Base-by-base conservation (phyloP, 2,888 invertebrate species). In the Heliconius hortense region DNA sequence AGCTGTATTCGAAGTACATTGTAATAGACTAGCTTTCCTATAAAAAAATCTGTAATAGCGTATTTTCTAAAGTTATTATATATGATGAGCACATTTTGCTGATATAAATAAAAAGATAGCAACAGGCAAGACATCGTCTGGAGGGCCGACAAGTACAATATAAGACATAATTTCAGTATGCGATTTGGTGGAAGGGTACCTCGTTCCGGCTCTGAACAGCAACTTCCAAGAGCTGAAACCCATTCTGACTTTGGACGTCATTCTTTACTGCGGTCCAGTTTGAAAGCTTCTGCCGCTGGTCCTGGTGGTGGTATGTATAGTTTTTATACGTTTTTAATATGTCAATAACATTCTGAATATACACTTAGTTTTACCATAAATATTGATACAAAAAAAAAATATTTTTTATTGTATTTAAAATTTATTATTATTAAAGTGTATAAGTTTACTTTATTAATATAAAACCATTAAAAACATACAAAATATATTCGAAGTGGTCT, bases 171-270 rank as follows among this genome's bases (percentile, higher is more conserved):
- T 35, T 67, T 4, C 39, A 92, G 92, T 79, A 89, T 90, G 2
- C 85, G 93, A 18, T 93, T 92, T 74, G 91, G 93, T n/a, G 90
- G 92, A 5, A 84, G 93, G 75, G 95, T 98, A 90, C 97, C 98
- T 24, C 95, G 98, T 74, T 98, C 98, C 72, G 98, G 98, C 31
- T 98, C 98, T 63, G 98, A 98, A 90, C 98, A 98, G 89, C 97
- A 98, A 88, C 91, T 98, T 81, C 97, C 98, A 13, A 95, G 97
- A 73, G 97, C 97, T 15, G 98, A 98, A 89, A 93, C 93, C 0
- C 98, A 97, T 86, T 95, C 97, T 1, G 98, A 98, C 88, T 97
- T 97, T 83, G 96, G 97, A 28, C 94, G 97, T 78, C 97, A 97
- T 86, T 97, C 97, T n/a, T 90, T 97, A 80, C 94, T 97, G 76